Evolutionary conservation across 2,113 vertebrate genomes (phyloP), one percentile per base, ranked within the genome.

Genomic region (Eudyptes chrysolophus): DNA sequence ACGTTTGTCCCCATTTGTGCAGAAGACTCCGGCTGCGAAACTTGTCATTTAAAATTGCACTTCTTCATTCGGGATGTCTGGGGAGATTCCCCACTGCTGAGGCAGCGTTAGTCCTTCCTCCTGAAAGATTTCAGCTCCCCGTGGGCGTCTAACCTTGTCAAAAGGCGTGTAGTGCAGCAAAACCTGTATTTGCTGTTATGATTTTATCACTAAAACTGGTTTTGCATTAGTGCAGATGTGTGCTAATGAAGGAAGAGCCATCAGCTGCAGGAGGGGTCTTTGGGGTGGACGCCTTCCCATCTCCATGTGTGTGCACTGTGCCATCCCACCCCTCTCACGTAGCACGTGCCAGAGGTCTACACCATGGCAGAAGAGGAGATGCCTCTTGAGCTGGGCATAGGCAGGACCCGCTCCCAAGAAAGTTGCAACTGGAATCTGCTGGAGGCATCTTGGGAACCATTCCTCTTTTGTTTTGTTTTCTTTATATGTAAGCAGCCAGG

Each of bases 131-230:
- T 21, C 20, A 17, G 10, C 24, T 74, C 19, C 52, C 32, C 1
- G 1, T 10, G 32, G 36, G 32, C 4, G 0, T 8, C 68, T 34
- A 10, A 34, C 4, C 19, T 42, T 3, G 0, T 5, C 32, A 6
- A 68, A 68, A 55, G 54, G 4, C 1, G 2, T 3, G 8, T 13
- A 32, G 22, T 5, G 6, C 30, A 16, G 52, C 19, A 71, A 46
- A 65, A 71, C 2, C 11, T 21, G 1, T 8, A 17, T 24, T 40
- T 40, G 20, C 15, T 3, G 7, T 11, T 19, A 17, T 0, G 8
- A 30, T 64, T 52, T 15, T 15, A 20, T 4, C 9, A 16, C 57
- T 48, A 17, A 27, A 25, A 5, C 16, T 5, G 18, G 2, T 42
- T 58, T 29, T 38, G n/a, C 4, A 0, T 25, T 32, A 6, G 15